Evolutionary conservation across 2,797 vertebrate genomes (phyloP).

Genomic region (Pseudomugil gertrudae): DNA sequence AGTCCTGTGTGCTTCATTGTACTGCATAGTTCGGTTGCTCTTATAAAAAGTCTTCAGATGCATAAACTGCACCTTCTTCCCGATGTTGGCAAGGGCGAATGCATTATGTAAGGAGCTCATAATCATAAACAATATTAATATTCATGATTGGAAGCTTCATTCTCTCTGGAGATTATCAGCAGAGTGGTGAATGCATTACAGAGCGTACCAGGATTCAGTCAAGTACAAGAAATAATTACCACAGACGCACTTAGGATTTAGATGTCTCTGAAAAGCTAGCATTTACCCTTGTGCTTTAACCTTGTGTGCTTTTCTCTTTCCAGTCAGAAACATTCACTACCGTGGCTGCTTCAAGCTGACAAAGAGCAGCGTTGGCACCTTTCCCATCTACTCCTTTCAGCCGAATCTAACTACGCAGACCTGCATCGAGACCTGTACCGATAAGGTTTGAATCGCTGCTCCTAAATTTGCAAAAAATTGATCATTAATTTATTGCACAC

Average conservation of each 20-base stretch:
- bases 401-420: constrained; percentile 88
- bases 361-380: constrained; percentile 83
- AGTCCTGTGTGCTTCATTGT: not conserved
- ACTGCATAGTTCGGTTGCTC: not conserved
- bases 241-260: constrained; percentile 10
- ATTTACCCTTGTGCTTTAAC: not conserved
- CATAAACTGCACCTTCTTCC: constrained; percentile 10
- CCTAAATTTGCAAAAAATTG: constrained; percentile 11
- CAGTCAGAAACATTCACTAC: constrained; percentile 88
- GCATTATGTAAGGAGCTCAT: constrained; percentile 27
- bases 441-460: constrained; percentile 85
- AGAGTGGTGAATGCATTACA: constrained; percentile 41
- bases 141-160: constrained; percentile 41
- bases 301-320: constrained; percentile 21
- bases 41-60: not conserved
- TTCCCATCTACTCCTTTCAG: constrained; percentile 83
- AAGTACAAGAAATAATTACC: constrained; percentile 18
- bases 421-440: constrained; percentile 93
- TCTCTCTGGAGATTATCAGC: constrained; percentile 41
- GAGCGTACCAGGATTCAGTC: constrained; percentile 15
- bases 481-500: constrained; percentile 27
- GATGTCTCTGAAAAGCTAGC: not conserved
- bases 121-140: constrained; percentile 49
- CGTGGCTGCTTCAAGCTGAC: constrained; percentile 90
- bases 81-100: constrained; percentile 24